A percentile compares a stretch with the other conserved stretches of the same genome.
Conservation (phyloP, 2,113 vertebrate species). For the Polyodon spathula region DNA sequence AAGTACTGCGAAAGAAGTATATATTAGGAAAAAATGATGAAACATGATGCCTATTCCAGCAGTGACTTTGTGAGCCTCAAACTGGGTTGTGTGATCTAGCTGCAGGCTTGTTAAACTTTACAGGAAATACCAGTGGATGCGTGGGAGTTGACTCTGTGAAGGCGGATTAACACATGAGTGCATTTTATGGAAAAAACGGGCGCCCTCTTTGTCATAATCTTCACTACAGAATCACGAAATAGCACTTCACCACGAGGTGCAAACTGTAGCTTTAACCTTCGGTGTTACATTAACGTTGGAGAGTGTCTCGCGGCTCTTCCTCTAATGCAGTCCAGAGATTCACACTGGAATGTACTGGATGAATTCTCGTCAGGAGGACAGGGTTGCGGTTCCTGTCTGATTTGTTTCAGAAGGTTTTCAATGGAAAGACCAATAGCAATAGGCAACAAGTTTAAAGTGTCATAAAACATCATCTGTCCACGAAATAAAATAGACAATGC, state of each 20-base stretch:
- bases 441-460: no score
- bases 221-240: conserved; percentile 5
- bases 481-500: no score
- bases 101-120: conserved; percentile 6
- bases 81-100: not conserved
- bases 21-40: not conserved
- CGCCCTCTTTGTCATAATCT: conserved; percentile 11
- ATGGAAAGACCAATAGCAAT: no score
- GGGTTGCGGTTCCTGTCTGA: no score
- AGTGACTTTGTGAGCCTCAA: conserved; percentile 1
- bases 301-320: not conserved
- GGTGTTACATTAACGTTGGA: conserved; percentile 19
- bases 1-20: no score
- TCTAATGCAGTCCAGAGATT: conserved; percentile 2
- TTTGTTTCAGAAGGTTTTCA: not conserved
- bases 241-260: not conserved
- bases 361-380: no score
- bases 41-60: conserved; percentile 17
- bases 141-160: conserved; percentile 16
- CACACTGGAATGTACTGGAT: no score
- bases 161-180: conserved; percentile 21
- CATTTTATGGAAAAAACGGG: conserved; percentile 13
- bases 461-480: no score
- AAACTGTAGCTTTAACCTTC: conserved; percentile 15
- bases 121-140: conserved; percentile 17